Evolutionary conservation across 2,113 vertebrate species (phyloP).

Genomic region (Daphoenositta chrysoptera): DNA sequence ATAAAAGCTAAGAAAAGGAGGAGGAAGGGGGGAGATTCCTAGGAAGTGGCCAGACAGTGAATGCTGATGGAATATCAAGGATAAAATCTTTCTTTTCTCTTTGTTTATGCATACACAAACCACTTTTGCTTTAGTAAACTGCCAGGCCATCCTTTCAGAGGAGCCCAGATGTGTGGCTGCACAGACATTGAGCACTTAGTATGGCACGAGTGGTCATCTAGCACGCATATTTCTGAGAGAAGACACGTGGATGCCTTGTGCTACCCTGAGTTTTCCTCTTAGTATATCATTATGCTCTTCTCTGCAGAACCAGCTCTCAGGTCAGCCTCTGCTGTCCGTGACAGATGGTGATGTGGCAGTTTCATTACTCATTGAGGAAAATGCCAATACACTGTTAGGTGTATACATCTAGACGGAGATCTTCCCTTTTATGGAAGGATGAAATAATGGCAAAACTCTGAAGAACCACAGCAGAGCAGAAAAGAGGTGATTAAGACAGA

Average conservation of each 20-base stretch:
- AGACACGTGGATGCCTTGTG: neutral
- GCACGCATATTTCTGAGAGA: neutral
- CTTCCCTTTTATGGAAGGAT: neutral
- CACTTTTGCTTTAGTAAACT: neutral
- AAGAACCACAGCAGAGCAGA: neutral
- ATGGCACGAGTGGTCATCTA: neutral
- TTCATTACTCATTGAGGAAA: neutral
- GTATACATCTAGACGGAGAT: neutral
- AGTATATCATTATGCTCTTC: neutral
- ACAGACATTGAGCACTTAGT: neutral
- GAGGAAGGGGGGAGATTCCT: neutral
- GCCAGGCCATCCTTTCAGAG: neutral
- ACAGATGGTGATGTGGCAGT: neutral
- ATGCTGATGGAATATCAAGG: neutral
- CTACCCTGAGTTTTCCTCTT: neutral
- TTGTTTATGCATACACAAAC: neutral
- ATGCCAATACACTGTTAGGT: neutral
- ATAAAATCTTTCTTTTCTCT: fast-evolving
- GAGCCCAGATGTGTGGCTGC: neutral
- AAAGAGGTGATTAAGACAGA: neutral
- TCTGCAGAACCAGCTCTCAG: neutral
- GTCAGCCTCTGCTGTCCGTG: fast-evolving
- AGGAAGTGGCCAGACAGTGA: neutral
- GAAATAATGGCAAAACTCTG: neutral
- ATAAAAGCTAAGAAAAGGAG: neutral